Evolutionary conservation across 2,797 vertebrate species (phyloP).

Genomic region (Phataginus tricuspis): DNA sequence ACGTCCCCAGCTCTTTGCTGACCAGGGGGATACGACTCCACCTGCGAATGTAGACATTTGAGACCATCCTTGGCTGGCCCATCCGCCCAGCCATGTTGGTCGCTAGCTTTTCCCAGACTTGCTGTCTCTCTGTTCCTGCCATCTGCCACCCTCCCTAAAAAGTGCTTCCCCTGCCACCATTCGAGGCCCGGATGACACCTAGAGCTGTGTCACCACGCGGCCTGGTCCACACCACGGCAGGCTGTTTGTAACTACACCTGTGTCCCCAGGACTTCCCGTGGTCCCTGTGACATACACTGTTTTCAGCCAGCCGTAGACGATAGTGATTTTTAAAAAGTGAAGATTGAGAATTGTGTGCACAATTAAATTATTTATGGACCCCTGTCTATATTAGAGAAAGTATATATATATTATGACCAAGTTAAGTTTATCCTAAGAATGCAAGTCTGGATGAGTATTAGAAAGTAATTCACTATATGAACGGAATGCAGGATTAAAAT

Average conservation of each 20-base stretch:
- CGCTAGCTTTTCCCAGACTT: background rate
- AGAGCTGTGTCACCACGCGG: background rate
- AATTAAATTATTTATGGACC: background rate
- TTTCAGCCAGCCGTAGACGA: background rate
- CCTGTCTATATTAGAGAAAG: background rate
- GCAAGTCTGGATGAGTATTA: background rate
- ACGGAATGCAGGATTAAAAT: background rate
- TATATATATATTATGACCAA: background rate
- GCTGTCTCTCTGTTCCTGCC: background rate
- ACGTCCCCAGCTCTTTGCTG: background rate
- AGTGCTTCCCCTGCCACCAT: background rate
- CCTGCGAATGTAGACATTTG: background rate
- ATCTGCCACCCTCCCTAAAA: fast-evolving
- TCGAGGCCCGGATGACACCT: background rate
- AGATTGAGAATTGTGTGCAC: background rate
- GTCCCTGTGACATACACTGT: background rate
- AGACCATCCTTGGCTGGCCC: background rate
- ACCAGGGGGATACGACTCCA: background rate
- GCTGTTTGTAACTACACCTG: background rate
- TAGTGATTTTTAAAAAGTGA: background rate
- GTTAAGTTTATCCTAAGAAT: background rate
- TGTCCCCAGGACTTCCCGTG: background rate
- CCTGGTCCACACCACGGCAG: background rate
- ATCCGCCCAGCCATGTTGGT: background rate
- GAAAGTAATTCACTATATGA: background rate